Evolutionary conservation across 2,888 invertebrate species (phyloP).

Genomic region (Tribolium freemani): DNA sequence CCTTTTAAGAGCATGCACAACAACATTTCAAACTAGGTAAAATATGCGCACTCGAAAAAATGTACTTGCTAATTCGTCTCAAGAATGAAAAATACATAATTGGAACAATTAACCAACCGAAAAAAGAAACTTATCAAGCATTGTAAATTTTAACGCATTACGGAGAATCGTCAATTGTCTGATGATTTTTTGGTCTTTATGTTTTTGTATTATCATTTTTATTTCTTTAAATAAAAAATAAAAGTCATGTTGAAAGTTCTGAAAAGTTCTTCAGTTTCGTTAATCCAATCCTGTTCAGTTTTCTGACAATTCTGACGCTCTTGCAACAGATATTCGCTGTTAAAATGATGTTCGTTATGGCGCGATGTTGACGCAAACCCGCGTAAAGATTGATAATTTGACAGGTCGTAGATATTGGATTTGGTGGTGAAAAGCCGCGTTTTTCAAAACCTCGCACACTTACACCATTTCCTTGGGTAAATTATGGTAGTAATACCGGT

Average conservation of each 20-base stretch:
- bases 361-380: not conserved
- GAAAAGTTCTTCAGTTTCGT: too few species aligned
- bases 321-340: not conserved
- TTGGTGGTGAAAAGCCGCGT: constrained; percentile 8
- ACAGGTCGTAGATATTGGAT: constrained; percentile 28
- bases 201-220: too few species aligned
- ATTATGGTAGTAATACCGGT: constrained; percentile 46
- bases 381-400: constrained; percentile 27
- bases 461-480: constrained; percentile 36
- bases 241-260: too few species aligned
- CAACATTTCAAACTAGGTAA: not conserved
- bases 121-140: not conserved
- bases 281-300: too few species aligned
- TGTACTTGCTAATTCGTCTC: not conserved
- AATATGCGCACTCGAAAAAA: not conserved
- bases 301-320: too few species aligned
- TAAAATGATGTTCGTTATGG: constrained; percentile 7
- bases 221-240: too few species aligned
- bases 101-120: not conserved
- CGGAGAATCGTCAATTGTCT: too few species aligned
- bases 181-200: too few species aligned
- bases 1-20: not conserved
- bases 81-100: not conserved
- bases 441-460: constrained; percentile 22
- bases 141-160: too few species aligned